phyloP scores from a whole-genome alignment of 1,140 invertebrate genomes.

The Dreissena rostriformis region DNA sequence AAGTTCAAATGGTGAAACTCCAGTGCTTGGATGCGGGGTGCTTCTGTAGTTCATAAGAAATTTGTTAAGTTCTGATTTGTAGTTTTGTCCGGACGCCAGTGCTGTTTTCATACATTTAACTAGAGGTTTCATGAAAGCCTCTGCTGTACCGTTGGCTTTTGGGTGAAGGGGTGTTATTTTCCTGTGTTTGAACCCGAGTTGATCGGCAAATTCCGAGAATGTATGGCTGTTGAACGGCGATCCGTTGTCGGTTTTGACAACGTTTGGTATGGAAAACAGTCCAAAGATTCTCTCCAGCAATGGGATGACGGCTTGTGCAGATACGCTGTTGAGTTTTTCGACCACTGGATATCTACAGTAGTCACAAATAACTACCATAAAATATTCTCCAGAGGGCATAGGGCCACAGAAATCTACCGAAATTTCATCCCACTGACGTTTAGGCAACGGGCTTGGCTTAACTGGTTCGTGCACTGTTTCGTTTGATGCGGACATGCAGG shows the following conservation, averaged over 20 bases:
- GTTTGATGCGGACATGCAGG: slow-evolving; percentile 1
- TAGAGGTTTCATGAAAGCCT: slow-evolving; percentile 58
- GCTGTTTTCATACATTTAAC: slow-evolving; percentile 51
- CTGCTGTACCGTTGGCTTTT: slow-evolving; percentile 47
- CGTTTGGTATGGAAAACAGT: slow-evolving; percentile 50
- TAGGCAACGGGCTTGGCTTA: slow-evolving; percentile 7
- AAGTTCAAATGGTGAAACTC: slow-evolving; percentile 22
- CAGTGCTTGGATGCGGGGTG: slow-evolving; percentile 7
- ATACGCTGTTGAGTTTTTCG: slow-evolving; percentile 40
- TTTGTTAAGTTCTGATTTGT: slow-evolving; percentile 42
- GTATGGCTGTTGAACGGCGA: slow-evolving; percentile 53
- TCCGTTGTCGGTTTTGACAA: slow-evolving; percentile 63
- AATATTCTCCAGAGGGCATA: slow-evolving; percentile 63
- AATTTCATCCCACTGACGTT: slow-evolving; percentile 35
- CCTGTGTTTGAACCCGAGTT: slow-evolving; percentile 39
- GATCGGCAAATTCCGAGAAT: slow-evolving; percentile 11
- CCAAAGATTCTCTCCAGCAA: slow-evolving; percentile 53
- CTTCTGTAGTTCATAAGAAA: slow-evolving; percentile 22
- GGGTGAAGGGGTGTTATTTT: slow-evolving; percentile 10
- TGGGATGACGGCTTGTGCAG: slow-evolving; percentile 22
- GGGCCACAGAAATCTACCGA: slow-evolving; percentile 71
- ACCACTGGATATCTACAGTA: slow-evolving; percentile 69
- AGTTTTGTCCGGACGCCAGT: slow-evolving; percentile 38
- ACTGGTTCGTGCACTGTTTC: neutral
- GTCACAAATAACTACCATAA: slow-evolving; percentile 70